phyloP scores from a whole-genome alignment of 2,888 invertebrate genomes.

The Caradrina kadenii region DNA sequence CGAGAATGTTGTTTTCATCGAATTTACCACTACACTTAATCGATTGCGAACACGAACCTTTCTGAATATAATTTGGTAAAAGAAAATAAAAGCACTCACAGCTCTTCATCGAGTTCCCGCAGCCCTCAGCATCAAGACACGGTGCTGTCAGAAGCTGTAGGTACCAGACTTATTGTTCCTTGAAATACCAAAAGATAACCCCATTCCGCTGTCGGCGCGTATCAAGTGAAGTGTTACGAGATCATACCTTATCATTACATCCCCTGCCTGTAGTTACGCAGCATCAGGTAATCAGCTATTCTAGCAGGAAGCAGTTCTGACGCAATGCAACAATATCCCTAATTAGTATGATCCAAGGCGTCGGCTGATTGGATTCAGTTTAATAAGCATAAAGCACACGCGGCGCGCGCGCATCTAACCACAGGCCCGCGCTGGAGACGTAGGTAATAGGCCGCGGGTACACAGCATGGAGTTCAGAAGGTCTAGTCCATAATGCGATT shows the following conservation, averaged over 20 bases:
- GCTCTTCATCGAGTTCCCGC: too few relatives aligned
- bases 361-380: slow-evolving; percentile 84
- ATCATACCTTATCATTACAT: slow-evolving; percentile 39
- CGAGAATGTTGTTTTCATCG: neutral
- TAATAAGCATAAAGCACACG: slow-evolving; percentile 86
- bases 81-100: neutral
- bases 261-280: slow-evolving; percentile 8
- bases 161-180: neutral
- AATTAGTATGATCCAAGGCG: slow-evolving; percentile 65
- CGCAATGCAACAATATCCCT: slow-evolving; percentile 54
- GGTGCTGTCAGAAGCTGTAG: neutral
- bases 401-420: slow-evolving; percentile 55
- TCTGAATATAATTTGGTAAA: neutral
- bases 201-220: slow-evolving; percentile 22
- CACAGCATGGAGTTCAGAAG: slow-evolving; percentile 34
- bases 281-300: slow-evolving; percentile 38
- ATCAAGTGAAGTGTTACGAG: slow-evolving; percentile 23
- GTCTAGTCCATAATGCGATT: neutral
- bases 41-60: neutral
- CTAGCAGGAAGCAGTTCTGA: slow-evolving; percentile 51
- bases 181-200: slow-evolving; percentile 11
- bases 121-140: neutral
- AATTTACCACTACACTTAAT: neutral
- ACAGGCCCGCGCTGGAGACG: slow-evolving; percentile 50
- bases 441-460: slow-evolving; percentile 29